A percentile compares a stretch with the other conserved stretches of the same genome.
These are phyloP conservation scores for Myotis pilosus DNA, from an alignment of 2,797 vertebrate species.

Conservation along the genomic window DNA sequence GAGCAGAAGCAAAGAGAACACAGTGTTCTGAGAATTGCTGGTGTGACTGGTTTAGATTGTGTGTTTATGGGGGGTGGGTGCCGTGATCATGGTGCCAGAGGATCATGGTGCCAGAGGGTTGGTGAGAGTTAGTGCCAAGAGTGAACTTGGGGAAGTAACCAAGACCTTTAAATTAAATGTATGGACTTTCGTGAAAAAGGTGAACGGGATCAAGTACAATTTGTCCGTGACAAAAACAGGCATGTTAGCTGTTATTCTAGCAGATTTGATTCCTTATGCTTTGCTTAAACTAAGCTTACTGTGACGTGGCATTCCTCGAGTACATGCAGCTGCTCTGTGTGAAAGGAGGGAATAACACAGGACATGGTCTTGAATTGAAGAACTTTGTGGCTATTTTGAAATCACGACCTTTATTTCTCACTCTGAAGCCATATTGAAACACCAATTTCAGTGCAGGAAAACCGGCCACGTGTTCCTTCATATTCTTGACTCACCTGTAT, in stretches of 20 bases:
- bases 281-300: background rate
- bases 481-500: background rate
- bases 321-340: background rate
- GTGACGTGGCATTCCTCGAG: background rate
- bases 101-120: accelerated
- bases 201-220: background rate
- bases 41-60: background rate
- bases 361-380: background rate
- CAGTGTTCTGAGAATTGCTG: too few species aligned
- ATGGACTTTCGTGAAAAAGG: background rate
- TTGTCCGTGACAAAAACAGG: background rate
- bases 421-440: background rate
- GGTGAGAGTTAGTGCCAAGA: background rate
- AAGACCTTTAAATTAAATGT: background rate
- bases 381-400: background rate
- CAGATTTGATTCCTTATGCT: background rate
- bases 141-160: background rate
- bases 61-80: background rate
- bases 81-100: background rate
- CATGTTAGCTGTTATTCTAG: background rate
- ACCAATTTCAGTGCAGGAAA: background rate
- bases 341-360: background rate
- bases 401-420: background rate
- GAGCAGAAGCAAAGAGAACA: background rate
- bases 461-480: background rate